Percentiles rank a stretch among this genome's conserved stretches.
These are phyloP conservation scores for Marronus borbonicus DNA, from an alignment of 2,888 invertebrate species.

Conservation along the genomic window DNA sequence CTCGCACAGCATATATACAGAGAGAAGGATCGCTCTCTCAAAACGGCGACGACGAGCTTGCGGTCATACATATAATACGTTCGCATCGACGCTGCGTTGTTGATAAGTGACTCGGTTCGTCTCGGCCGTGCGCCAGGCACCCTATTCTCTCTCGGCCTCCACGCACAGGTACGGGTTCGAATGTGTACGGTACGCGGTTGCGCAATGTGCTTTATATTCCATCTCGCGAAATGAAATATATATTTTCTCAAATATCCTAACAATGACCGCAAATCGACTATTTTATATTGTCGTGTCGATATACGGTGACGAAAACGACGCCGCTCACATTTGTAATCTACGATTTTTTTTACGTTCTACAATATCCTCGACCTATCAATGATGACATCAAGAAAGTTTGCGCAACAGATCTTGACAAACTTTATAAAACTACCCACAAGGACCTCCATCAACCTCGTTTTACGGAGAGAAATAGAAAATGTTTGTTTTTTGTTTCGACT, in stretches of 20 bases:
- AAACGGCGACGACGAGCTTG: constrained; percentile 38
- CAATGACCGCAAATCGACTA: constrained; percentile 17
- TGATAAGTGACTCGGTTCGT: constrained; percentile 61
- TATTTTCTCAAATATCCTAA: constrained; percentile 47
- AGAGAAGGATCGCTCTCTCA: constrained; percentile 10
- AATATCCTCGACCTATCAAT: too few relatives aligned
- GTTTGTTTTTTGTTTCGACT: too few relatives aligned
- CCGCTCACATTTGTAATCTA: background rate
- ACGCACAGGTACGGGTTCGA: constrained; percentile 54
- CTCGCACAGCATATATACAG: constrained; percentile 37
- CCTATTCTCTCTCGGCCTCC: constrained; percentile 51
- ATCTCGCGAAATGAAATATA: constrained; percentile 57
- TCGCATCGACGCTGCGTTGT: constrained; percentile 55
- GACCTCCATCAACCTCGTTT: too few relatives aligned
- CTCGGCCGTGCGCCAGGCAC: constrained; percentile 55
- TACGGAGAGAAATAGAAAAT: too few relatives aligned
- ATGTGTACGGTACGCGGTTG: constrained; percentile 57
- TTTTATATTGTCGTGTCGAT: constrained; percentile 24
- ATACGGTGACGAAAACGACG: constrained; percentile 14
- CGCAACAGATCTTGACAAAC: too few relatives aligned
- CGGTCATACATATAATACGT: constrained; percentile 52
- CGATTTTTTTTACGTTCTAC: too few relatives aligned
- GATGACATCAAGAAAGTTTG: too few relatives aligned
- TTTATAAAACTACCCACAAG: too few relatives aligned
- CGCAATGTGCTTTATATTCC: constrained; percentile 56